Base-by-base conservation (phyloP, 2,113 vertebrate species). In the Rhombomys opimus region DNA sequence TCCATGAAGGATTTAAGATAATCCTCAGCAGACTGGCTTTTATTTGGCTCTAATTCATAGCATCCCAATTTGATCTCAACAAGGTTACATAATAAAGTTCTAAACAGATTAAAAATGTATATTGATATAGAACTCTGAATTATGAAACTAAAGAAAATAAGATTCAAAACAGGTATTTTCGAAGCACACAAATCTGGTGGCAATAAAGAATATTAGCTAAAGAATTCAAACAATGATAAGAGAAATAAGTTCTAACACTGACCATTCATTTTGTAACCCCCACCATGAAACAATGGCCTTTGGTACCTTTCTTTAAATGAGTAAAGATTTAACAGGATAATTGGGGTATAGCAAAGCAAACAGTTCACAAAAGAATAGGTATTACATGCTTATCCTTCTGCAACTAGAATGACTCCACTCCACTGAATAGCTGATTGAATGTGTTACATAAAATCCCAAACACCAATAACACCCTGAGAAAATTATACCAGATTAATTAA, bases 1-100 rank as follows among this genome's bases (percentile, higher is more conserved):
- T 99, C 99, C 99, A 99, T 99, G 98, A 99, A 99, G 95, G 98
- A 99, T 98, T 99, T 99, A 98, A 99, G 99, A 98, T 99, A 99
- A 98, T 99, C 99, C 98, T 99, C 99, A 54, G 99, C 99, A 97
- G 99, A 99, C 95, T 99, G 98, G 41, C 99, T 98, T 98, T 98
- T 99, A 98, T 99, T 99, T 96, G 99, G 99, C 98, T 99, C 99
- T 98, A 99, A 99, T 97, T 99, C 99, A n/a, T 99, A 99, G 97
- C 99, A 99, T 98, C 99, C 98, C 97, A 99, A 98, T 98, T 99
- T 99, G 98, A 99, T 99, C 93, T 99, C 99, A 96, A 99, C 99
- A 98, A 99, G 98, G 95, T 99, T 99, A 98, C 99, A 99, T 96
- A 99, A 98, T 97, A 99, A 98, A 95, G 98, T 97, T 98, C 99